Evolutionary conservation across 2,797 vertebrate species (phyloP).

Genomic region (Falco naumanni): DNA sequence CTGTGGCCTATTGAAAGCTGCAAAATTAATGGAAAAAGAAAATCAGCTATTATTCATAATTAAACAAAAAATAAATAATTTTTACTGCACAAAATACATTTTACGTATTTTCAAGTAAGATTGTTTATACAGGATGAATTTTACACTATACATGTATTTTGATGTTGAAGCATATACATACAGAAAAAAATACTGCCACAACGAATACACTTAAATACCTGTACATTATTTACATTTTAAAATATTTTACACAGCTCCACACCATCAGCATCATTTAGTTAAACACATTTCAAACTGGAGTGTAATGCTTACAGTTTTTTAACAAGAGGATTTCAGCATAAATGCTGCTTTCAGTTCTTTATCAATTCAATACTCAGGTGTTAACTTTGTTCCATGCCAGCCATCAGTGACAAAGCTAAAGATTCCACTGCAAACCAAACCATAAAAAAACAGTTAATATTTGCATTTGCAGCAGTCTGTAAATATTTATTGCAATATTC

Average conservation of each 20-base stretch:
- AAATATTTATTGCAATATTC: neutral
- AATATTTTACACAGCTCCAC: constrained; percentile 22
- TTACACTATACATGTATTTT: constrained; percentile 7
- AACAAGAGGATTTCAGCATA: neutral
- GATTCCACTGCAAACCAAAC: constrained; percentile 89
- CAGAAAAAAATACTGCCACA: neutral
- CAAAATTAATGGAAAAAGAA: neutral
- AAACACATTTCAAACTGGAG: neutral
- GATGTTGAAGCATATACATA: neutral
- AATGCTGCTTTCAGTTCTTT: neutral
- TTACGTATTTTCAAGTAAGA: neutral
- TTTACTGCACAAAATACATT: neutral
- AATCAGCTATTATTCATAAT: neutral
- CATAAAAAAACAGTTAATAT: neutral
- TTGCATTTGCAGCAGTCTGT: neutral
- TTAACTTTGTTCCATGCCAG: constrained; percentile 91
- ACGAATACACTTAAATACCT: neutral
- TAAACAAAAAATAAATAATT: neutral
- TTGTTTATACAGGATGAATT: neutral
- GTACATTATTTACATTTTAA: constrained; percentile 48
- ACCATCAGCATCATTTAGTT: neutral
- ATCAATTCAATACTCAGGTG: neutral
- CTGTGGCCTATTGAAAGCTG: neutral
- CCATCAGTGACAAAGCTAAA: constrained; percentile 95
- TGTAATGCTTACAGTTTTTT: neutral